Evolutionary conservation across 53 echinoderm and acorn worm genomes (phyloP).

Genomic region (Apostichopus leukothele): DNA sequence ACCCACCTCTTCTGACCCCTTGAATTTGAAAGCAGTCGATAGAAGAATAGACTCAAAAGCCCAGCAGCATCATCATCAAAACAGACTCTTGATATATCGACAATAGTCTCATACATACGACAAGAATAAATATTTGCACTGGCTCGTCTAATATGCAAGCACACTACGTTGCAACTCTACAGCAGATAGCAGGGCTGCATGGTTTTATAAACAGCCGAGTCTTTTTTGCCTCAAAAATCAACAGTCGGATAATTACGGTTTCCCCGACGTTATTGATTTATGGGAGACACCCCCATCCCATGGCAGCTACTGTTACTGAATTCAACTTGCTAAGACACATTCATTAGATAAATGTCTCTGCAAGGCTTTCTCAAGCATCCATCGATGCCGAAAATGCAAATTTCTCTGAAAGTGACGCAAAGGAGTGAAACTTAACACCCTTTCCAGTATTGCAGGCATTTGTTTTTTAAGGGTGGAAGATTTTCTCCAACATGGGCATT

Average conservation of each 20-base stretch:
- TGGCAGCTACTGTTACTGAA: background rate
- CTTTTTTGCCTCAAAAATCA: background rate
- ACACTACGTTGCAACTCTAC: too few species aligned
- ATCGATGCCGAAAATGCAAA: background rate
- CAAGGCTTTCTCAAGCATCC: background rate
- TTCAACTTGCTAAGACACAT: background rate
- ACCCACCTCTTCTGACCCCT: too few species aligned
- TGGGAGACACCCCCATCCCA: background rate
- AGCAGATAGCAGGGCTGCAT: too few species aligned
- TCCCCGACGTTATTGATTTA: background rate
- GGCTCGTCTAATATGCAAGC: too few species aligned
- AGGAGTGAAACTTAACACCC: background rate
- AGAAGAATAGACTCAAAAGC: too few species aligned
- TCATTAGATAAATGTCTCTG: background rate
- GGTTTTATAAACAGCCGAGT: too few species aligned
- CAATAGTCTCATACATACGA: too few species aligned
- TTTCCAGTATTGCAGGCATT: background rate
- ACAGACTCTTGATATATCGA: too few species aligned
- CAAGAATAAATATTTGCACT: too few species aligned
- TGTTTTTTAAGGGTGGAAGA: background rate
- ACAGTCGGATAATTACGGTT: background rate
- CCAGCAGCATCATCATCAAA: too few species aligned
- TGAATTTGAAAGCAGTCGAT: too few species aligned
- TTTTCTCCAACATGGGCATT: background rate
- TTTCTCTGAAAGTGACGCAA: background rate